Evolutionary conservation across 2,113 vertebrate genomes (phyloP), one percentile per base, ranked within the genome.

Genomic region (Silurus meridionalis): DNA sequence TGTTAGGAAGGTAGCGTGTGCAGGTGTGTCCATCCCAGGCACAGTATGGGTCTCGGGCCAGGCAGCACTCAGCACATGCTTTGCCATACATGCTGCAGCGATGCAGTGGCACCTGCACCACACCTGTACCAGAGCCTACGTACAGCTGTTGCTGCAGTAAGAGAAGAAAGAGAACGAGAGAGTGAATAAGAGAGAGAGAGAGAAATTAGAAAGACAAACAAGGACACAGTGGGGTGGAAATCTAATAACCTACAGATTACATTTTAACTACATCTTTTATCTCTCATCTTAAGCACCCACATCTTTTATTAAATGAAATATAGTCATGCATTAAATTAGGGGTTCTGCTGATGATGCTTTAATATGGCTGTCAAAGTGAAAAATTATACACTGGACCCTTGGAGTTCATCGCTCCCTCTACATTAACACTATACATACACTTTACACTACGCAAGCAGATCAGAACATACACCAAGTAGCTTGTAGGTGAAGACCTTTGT

Each of bases 11-110:
- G 37, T 98, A 99, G 90, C 97, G 96, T 4, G 97, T 99, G 91
- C 98, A 99, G 66, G 94, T 61, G 0, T 91, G 96, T 80, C 98
- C 98, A 0, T 99, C 98, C 98, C 98, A 99, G 87, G 98, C 98
- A 0, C 98, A 99, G 90, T 99, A 99, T 0, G 98, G 98, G 89
- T 99, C 98, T 21, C 98, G 93, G n/a, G 98, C 98, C 89, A 99
- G 94, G 91, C 98, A 99, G 94, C 98, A 99, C 90, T 99, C 98
- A 0, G 97, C 97, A 0, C 98, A 99, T 63, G 96, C 98, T 87
- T 97, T 98, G 78, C 98, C 98, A 0, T 98, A 98, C 92, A 96
- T 95, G 0, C 96, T 83, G 23, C 98, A 99, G 93, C 97, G 98
- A 88, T 99, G 97, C 86, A 99, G 92, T 5, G 97, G 94, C 86